A percentile compares a stretch with the other conserved stretches of the same genome.
Conservation (phyloP, 2,888 invertebrate species). For the Melinaea menophilus region DNA sequence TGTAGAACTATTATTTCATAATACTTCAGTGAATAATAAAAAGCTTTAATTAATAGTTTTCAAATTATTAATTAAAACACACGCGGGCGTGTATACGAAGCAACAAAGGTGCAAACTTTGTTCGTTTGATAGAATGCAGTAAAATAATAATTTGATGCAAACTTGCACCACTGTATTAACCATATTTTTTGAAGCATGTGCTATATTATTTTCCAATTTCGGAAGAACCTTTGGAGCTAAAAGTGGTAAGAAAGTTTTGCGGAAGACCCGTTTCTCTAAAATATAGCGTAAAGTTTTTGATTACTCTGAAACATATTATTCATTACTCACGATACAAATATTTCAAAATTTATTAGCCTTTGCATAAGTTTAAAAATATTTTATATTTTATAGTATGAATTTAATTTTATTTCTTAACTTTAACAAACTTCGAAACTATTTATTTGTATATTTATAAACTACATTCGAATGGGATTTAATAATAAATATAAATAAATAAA, state of each 20-base stretch:
- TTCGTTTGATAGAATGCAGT: conserved; percentile 7
- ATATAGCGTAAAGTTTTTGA: conserved; percentile 20
- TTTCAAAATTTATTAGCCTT: neutral
- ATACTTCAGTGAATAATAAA: conserved; percentile 2
- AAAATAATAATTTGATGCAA: conserved; percentile 31
- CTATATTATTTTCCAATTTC: conserved; percentile 38
- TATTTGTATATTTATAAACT: no score
- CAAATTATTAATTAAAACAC: conserved; percentile 11
- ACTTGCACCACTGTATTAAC: conserved; percentile 34
- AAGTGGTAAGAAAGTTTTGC: conserved; percentile 29
- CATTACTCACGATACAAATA: neutral
- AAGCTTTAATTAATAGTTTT: conserved; percentile 27
- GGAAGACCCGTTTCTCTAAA: conserved; percentile 22
- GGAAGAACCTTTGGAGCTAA: conserved; percentile 40
- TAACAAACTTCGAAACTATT: no score
- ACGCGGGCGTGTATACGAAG: conserved; percentile 13
- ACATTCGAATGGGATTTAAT: no score
- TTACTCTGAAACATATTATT: conserved; percentile 7
- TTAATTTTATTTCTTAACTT: no score
- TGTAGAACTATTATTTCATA: neutral
- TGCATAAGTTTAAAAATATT: no score
- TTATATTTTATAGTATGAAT: no score
- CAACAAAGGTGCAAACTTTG: conserved; percentile 13
- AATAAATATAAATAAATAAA: no score
- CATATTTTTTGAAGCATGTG: conserved; percentile 37